Percentiles rank a stretch among this genome's conserved stretches.
Conservation (phyloP, 2,888 invertebrate species). For the Nomada hirtipes region DNA sequence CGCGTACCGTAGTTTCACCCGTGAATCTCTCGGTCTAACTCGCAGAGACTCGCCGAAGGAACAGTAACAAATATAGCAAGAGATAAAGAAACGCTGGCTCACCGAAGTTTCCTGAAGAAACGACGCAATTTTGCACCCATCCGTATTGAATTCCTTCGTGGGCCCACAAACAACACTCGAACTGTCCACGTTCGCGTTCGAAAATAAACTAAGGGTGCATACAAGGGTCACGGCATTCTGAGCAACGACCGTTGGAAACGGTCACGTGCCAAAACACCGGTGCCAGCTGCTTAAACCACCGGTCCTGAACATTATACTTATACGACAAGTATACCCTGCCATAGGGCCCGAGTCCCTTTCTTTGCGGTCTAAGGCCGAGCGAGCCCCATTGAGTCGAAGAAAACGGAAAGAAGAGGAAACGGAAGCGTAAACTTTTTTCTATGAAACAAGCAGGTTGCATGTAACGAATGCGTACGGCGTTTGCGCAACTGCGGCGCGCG, state of each 20-base stretch:
- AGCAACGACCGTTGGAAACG: slow-evolving; percentile 70
- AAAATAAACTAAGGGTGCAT: slow-evolving; percentile 66
- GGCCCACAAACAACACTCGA: slow-evolving; percentile 15
- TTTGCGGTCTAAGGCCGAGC: background rate
- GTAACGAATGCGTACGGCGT: background rate
- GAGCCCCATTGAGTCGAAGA: slow-evolving; percentile 6
- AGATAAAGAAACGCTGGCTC: slow-evolving; percentile 37
- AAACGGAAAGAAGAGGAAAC: slow-evolving; percentile 3
- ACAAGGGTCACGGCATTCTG: slow-evolving; percentile 70
- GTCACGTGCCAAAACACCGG: slow-evolving; percentile 71
- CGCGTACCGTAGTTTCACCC: background rate
- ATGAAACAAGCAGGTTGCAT: background rate
- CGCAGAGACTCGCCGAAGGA: too few species aligned
- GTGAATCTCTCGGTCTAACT: background rate
- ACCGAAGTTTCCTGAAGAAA: slow-evolving; percentile 59
- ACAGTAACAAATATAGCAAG: background rate
- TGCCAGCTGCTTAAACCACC: slow-evolving; percentile 51
- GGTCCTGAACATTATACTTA: slow-evolving; percentile 7
- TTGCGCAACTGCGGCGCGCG: slow-evolving; percentile 5
- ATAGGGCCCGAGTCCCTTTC: slow-evolving; percentile 13
- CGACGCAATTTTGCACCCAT: slow-evolving; percentile 63
- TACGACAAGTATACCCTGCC: background rate
- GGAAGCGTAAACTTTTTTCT: background rate
- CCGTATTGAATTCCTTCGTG: background rate
- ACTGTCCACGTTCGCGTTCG: slow-evolving; percentile 54